Evolutionary conservation across 2,797 vertebrate species (phyloP), one percentile per base, ranked within the genome.

Genomic region (Odontamblyopus rebecca): DNA sequence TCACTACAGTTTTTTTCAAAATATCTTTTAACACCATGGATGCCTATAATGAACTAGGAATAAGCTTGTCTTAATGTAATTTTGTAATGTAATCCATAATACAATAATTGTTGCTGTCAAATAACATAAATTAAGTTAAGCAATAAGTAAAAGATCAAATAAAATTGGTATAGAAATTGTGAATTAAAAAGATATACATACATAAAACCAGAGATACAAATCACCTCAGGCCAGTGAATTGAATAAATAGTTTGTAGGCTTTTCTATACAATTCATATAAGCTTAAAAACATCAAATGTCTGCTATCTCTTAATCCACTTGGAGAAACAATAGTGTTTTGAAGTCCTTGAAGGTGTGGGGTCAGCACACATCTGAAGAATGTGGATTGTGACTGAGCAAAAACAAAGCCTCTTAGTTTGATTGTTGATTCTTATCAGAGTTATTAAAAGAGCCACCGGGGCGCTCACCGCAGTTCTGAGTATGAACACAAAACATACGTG

Each of bases 271-370:
- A n/a, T 32, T 67, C 16, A 32, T 27, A 18, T 59, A 48, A 6
- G 4, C 48, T 44, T 61, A 29, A 9, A 48, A 1, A 50, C 78
- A 76, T 87, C 79, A 84, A 82, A 77, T 23, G 69, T 68, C 5
- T 75, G 38, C 41, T 15, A 5, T 57, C 59, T 71, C 69, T 48
- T 19, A 69, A 53, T 72, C 61, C 26, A 15, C 54, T 68, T 0
- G 61, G 19, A 44, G 51, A 76, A 84, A 87, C 77, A 86, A 79
- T 54, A n/a, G 60, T 19, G 41, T 76, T 61, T 60, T 23, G 38
- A 19, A 68, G 32, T 15, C 4, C 74, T 82, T 35, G 0, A 2
- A 77, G 77, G 79, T 77, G 81, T 72, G 77, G 81, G 44, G 68
- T 8, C 62, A 56, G 61, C 1, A 29, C 26, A 32, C n/a, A 69